A percentile compares a stretch with the other conserved stretches of the same genome.
These are phyloP conservation scores for Adoxophyes honmai DNA, from an alignment of 1,140 invertebrate genomes.

Conservation along the genomic window DNA sequence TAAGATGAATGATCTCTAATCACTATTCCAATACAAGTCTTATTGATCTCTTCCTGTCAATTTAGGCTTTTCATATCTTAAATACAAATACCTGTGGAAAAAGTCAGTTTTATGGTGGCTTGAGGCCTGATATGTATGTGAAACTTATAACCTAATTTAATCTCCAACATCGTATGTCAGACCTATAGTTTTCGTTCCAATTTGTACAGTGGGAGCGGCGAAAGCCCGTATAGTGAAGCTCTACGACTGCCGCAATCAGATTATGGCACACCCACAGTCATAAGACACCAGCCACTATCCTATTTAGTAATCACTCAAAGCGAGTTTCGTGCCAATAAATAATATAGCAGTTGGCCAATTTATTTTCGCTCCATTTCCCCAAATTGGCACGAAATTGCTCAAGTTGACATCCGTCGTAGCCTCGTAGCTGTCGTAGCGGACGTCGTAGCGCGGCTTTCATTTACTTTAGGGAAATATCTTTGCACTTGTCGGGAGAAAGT, in stretches of 20 bases:
- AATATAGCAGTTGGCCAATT: conserved; percentile 1
- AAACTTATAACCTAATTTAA: too few species aligned
- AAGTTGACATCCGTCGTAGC: conserved; percentile 8
- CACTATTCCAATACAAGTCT: neutral
- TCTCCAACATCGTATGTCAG: neutral
- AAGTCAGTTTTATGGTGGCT: too few species aligned
- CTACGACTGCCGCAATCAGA: conserved; percentile 71
- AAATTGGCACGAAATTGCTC: conserved; percentile 10
- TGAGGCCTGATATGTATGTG: too few species aligned
- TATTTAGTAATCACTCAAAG: conserved; percentile 13
- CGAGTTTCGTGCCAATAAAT: neutral
- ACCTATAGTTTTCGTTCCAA: conserved; percentile 21
- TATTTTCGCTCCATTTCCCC: neutral
- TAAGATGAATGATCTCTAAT: neutral
- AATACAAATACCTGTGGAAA: too few species aligned
- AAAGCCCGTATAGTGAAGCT: conserved; percentile 59
- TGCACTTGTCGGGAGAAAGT: too few species aligned
- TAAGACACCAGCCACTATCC: conserved; percentile 40
- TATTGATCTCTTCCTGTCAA: neutral
- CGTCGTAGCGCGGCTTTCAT: conserved; percentile 5
- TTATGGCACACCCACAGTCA: conserved; percentile 64
- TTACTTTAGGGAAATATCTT: neutral
- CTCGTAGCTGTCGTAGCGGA: conserved; percentile 1
- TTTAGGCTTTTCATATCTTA: too few species aligned
- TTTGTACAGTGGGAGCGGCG: conserved; percentile 57